These are phyloP conservation scores for Hyla sarda DNA, from an alignment of 2,113 vertebrate genomes.

Conservation along the genomic window DNA sequence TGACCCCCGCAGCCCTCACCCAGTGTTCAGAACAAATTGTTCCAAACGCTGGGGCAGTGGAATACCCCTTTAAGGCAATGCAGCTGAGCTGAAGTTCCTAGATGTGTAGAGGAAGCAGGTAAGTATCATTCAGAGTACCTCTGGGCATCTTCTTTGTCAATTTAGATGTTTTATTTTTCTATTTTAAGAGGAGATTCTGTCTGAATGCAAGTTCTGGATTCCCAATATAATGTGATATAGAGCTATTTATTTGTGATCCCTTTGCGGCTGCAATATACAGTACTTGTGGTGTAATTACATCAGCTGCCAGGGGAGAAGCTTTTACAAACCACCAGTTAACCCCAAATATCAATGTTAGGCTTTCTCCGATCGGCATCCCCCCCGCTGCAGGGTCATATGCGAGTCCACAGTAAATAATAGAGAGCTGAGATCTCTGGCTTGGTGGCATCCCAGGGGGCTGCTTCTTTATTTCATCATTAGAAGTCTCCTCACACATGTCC, in stretches of 20 bases:
- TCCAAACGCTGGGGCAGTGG: too few species aligned
- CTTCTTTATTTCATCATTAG: conserved; percentile 22
- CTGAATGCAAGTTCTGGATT: neutral
- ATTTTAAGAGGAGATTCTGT: too few species aligned
- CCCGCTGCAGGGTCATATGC: neutral
- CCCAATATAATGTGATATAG: neutral
- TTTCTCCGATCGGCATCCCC: neutral
- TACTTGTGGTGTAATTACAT: conserved; percentile 20
- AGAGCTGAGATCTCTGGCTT: conserved; percentile 2
- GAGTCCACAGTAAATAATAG: neutral
- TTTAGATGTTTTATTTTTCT: too few species aligned
- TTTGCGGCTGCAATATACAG: neutral
- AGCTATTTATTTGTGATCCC: neutral
- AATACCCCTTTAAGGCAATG: too few species aligned
- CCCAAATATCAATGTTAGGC: neutral
- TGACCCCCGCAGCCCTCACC: too few species aligned
- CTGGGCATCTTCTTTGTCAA: too few species aligned
- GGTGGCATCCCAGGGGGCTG: neutral
- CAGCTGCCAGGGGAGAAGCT: neutral
- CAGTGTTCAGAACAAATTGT: too few species aligned
- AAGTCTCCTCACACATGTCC: neutral
- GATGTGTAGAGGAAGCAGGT: too few species aligned
- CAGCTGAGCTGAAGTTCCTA: too few species aligned
- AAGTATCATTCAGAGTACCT: too few species aligned
- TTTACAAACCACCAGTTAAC: conserved; percentile 25